A percentile compares a stretch with the other conserved stretches of the same genome.
phyloP scores from a whole-genome alignment of 2,113 vertebrate species.

The Amblyornis subalaris region DNA sequence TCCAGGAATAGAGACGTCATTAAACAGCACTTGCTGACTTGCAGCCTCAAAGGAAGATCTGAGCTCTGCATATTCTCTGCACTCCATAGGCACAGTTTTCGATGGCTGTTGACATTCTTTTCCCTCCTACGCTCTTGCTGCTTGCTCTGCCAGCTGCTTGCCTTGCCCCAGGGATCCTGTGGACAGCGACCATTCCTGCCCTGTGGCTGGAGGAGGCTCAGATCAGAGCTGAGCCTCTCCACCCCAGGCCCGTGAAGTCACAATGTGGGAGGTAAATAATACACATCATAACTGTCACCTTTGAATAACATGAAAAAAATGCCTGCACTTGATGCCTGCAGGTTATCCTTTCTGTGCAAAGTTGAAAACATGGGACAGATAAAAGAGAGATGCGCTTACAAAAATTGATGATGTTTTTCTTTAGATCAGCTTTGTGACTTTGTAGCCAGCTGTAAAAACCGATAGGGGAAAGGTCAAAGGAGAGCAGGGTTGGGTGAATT shows the following conservation, averaged over 20 bases:
- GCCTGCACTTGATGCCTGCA: neutral
- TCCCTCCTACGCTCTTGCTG: accelerated
- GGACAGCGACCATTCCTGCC: neutral
- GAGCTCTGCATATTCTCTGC: neutral
- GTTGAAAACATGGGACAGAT: neutral
- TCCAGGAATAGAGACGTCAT: accelerated
- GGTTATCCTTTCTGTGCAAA: neutral
- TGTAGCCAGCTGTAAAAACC: neutral
- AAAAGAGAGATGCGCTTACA: neutral
- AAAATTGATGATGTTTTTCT: neutral
- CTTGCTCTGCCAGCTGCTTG: neutral
- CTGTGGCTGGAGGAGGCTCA: neutral
- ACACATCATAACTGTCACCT: accelerated
- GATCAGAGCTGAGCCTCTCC: accelerated
- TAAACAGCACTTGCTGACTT: neutral
- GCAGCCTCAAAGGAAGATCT: neutral
- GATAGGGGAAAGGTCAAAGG: neutral
- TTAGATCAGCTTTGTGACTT: neutral
- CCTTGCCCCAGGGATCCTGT: neutral
- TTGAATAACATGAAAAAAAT: neutral
- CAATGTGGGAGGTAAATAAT: neutral
- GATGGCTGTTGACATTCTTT: neutral
- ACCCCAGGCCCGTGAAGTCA: neutral
- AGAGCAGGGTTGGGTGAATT: neutral
- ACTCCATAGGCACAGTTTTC: neutral